phyloP scores from a whole-genome alignment of 2,797 vertebrate genomes.

The Pteronotus mesoamericanus region DNA sequence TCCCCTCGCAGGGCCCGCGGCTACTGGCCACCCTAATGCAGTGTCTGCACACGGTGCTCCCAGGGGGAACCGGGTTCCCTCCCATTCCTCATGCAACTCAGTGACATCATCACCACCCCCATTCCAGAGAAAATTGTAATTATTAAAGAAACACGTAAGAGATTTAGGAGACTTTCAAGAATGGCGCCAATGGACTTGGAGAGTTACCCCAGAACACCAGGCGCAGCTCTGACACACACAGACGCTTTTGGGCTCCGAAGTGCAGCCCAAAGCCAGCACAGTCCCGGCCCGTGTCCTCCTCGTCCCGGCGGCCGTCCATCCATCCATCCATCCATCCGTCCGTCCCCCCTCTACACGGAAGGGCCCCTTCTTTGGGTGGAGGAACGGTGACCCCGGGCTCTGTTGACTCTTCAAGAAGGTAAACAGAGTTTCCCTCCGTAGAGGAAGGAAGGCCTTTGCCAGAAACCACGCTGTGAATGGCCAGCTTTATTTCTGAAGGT shows the following conservation, averaged over 20 bases:
- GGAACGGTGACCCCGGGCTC: neutral
- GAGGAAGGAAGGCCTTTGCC: neutral
- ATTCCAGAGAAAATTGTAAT: neutral
- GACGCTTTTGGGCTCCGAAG: neutral
- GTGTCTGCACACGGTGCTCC: too few relatives aligned
- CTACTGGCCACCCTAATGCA: neutral
- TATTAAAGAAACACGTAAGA: neutral
- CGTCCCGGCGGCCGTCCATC: too few relatives aligned
- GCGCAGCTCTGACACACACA: neutral
- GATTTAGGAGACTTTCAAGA: neutral
- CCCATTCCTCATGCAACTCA: neutral
- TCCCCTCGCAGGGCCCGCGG: neutral
- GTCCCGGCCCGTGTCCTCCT: neutral
- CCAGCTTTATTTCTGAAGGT: constrained; percentile 39
- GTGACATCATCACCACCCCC: neutral
- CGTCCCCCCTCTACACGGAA: neutral
- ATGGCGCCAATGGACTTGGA: neutral
- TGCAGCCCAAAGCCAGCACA: neutral
- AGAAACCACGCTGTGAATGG: constrained; percentile 22
- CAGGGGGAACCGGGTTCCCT: neutral
- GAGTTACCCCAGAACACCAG: constrained; percentile 11
- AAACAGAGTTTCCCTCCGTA: constrained; percentile 8
- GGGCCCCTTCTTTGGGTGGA: neutral
- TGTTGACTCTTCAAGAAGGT: constrained; percentile 44
- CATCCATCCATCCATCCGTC: neutral